These are phyloP conservation scores for Dendrophyllia cribrosa DNA, from an alignment of 64 coral and sea anemone genomes.

Conservation along the genomic window DNA sequence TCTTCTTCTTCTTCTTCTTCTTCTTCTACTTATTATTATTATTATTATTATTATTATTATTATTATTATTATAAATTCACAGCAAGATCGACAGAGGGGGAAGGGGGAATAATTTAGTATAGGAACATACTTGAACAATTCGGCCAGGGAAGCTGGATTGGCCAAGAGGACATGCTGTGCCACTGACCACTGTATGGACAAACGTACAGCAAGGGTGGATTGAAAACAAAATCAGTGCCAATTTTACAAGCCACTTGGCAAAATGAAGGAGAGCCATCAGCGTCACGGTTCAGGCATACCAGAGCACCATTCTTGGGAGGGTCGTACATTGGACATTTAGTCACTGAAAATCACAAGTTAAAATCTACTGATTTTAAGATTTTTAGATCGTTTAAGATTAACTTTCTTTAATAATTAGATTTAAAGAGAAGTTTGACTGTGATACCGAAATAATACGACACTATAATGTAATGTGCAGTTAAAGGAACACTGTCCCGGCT, in stretches of 20 bases:
- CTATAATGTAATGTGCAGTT: no score
- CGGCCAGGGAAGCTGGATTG: constrained; percentile 1
- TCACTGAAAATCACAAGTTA: neutral
- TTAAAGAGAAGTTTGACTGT: no score
- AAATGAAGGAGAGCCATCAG: neutral
- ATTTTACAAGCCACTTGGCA: neutral
- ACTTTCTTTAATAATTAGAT: no score
- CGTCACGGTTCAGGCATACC: constrained; percentile 6
- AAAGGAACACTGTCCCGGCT: no score
- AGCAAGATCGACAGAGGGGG: no score
- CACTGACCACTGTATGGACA: neutral
- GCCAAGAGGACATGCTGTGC: no score
- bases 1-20: no score
- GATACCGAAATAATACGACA: no score
- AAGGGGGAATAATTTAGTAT: no score
- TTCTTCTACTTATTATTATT: no score
- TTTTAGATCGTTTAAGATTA: neutral
- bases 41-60: no score
- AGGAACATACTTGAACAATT: neutral
- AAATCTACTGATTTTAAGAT: neutral
- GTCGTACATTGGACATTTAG: constrained; percentile 19
- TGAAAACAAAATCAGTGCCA: neutral
- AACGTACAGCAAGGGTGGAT: neutral
- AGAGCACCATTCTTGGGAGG: constrained; percentile 9
- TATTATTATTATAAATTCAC: no score